phyloP scores from a whole-genome alignment of 2,797 vertebrate species.

The Pantherophis alleghaniensis region DNA sequence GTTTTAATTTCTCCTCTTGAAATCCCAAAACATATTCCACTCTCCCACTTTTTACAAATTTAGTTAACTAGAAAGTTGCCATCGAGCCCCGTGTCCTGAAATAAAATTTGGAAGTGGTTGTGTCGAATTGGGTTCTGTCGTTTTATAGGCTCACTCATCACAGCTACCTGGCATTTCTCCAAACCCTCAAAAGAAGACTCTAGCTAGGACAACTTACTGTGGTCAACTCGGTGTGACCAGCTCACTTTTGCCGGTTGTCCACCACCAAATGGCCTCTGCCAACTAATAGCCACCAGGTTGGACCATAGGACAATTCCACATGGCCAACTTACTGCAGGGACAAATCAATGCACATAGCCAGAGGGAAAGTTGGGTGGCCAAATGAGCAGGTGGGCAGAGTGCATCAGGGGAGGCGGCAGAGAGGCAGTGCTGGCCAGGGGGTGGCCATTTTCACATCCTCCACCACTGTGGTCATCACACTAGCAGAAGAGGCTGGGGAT shows the following conservation, averaged over 20 bases:
- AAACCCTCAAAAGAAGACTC: not conserved
- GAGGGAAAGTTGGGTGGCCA: too few species aligned
- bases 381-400: too few species aligned
- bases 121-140: not conserved
- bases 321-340: not conserved
- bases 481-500: not conserved
- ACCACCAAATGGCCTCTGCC: too few species aligned
- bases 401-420: too few species aligned
- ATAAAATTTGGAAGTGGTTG: not conserved
- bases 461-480: not conserved
- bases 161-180: not conserved
- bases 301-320: not conserved
- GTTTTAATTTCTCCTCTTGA: not conserved
- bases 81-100: not conserved
- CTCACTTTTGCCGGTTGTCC: not conserved
- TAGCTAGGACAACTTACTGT: not conserved
- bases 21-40: not conserved
- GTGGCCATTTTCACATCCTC: not conserved
- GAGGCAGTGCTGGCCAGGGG: too few species aligned
- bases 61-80: not conserved
- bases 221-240: not conserved
- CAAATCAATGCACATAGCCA: not conserved
- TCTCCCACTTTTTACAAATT: not conserved
- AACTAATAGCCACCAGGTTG: too few species aligned
- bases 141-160: not conserved